Conservation (phyloP, 1,140 invertebrate genomes). For the Sinonovacula constricta region DNA sequence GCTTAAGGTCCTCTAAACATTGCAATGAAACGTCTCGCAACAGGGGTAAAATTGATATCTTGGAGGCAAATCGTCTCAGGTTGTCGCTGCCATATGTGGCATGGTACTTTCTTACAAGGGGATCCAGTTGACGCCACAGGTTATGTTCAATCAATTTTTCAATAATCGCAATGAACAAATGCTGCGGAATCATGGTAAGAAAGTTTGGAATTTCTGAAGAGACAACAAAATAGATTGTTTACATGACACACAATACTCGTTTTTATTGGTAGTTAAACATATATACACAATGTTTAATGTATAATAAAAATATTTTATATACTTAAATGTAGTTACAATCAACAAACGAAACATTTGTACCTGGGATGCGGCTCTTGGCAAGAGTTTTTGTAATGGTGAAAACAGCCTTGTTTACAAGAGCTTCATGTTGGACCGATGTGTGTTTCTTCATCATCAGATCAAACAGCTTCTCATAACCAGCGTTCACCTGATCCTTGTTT, state of each 20-base stretch:
- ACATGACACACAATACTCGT: too few species aligned
- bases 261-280: too few species aligned
- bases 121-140: conserved; percentile 64
- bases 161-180: conserved; percentile 53
- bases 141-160: conserved; percentile 49
- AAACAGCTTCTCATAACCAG: conserved; percentile 13
- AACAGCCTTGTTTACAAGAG: conserved; percentile 38
- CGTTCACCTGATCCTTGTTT: conserved; percentile 10
- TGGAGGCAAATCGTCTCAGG: conserved; percentile 44
- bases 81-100: conserved; percentile 39
- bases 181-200: conserved; percentile 43
- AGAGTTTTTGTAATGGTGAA: conserved; percentile 41
- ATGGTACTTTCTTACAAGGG: conserved; percentile 54
- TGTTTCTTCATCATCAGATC: conserved; percentile 46
- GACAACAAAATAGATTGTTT: too few species aligned
- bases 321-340: too few species aligned
- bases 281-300: too few species aligned
- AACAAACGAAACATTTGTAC: too few species aligned
- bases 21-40: conserved; percentile 27
- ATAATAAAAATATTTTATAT: too few species aligned
- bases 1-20: conserved; percentile 27
- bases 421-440: conserved; percentile 41
- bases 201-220: conserved; percentile 64
- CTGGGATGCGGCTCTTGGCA: conserved; percentile 47
- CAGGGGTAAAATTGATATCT: conserved; percentile 40